phyloP scores from a whole-genome alignment of 2,888 invertebrate species.

The Metacarcinus magister region DNA sequence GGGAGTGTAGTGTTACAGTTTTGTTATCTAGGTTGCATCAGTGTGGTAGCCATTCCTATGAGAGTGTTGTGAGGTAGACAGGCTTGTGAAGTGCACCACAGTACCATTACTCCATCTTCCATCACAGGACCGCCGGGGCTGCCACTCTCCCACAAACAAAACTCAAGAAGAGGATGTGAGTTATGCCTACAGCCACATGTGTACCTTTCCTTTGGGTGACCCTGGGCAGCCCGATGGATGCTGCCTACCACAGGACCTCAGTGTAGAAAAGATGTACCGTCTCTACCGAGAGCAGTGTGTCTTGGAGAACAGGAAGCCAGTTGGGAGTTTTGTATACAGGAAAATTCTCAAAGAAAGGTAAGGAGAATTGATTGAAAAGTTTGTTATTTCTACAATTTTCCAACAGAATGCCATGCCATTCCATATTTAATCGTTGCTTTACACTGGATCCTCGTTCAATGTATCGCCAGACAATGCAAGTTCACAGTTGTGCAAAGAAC shows the following conservation, averaged over 20 bases:
- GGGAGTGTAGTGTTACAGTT: background rate
- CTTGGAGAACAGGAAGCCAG: conserved; percentile 53
- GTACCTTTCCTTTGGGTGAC: conserved; percentile 16
- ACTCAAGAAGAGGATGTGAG: conserved; percentile 69
- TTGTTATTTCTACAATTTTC: background rate
- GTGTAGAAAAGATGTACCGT: conserved; percentile 72
- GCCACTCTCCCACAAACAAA: conserved; percentile 76
- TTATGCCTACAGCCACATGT: conserved; percentile 49
- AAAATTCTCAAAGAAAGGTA: conserved; percentile 78
- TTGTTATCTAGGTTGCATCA: too few species aligned
- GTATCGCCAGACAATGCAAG: too few species aligned
- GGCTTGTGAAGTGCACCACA: background rate
- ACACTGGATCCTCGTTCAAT: too few species aligned
- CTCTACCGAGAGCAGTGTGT: conserved; percentile 69
- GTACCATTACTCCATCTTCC: background rate
- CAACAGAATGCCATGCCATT: background rate
- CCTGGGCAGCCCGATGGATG: background rate
- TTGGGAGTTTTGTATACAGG: conserved; percentile 75
- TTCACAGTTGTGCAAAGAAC: too few species aligned
- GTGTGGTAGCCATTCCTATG: too few species aligned
- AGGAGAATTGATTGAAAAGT: background rate
- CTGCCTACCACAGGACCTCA: conserved; percentile 61
- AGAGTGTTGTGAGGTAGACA: background rate
- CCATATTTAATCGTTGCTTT: background rate
- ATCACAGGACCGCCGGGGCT: conserved; percentile 73